Base-by-base conservation (phyloP, 2,888 invertebrate species). In the Leptopilina syphax region DNA sequence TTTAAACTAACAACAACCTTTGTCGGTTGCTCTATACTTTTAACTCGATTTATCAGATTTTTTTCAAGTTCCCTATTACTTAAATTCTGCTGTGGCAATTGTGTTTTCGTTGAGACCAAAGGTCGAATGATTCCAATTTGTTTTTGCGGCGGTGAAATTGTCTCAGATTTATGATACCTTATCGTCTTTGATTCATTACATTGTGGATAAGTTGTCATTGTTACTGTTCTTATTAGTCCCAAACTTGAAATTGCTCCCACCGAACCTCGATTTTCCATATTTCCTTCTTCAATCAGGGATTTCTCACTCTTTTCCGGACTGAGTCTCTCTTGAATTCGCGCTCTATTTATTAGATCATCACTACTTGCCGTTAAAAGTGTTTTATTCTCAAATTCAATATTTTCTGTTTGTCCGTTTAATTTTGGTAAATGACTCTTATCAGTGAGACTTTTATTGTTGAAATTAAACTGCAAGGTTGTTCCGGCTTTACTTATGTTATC, bases 401-500 rank as follows among this genome's bases (percentile, higher is more conserved):
- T 78, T 84, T 78, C 67, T 83, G 85, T 85, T 76, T 87, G 83
- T 1, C 87, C 88, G 73, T 88, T 89, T 13, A 79, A 78, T 8
- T 89, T 89, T 0, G 93, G 92, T 41, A 92, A 85, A 83, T 92
- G 90, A 82, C 81, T 90, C 82, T 91, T 92, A 65, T 85, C 83
- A 47, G 77, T 79, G 82, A 87, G 89, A 3, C 88, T 77, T 70
- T 89, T 91, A 54, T 92, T 92, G 78, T 92, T 92, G 88, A 95
- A 95, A 80, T 93, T 93, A 89, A 94, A 96, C 82, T 95, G 94
- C 86, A 95, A 93, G 24, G 94, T 94, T 79, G 93, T 93, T n/a
- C 95, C 95, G 80, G 95, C 95, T 90, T 94, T 95, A 54, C 95
- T 93, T 87, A 96, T 95, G 86, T 95, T 94, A 88, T 95, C 95